Evolutionary conservation across 2,113 vertebrate genomes (phyloP).

Genomic region (Notothenia coriiceps): DNA sequence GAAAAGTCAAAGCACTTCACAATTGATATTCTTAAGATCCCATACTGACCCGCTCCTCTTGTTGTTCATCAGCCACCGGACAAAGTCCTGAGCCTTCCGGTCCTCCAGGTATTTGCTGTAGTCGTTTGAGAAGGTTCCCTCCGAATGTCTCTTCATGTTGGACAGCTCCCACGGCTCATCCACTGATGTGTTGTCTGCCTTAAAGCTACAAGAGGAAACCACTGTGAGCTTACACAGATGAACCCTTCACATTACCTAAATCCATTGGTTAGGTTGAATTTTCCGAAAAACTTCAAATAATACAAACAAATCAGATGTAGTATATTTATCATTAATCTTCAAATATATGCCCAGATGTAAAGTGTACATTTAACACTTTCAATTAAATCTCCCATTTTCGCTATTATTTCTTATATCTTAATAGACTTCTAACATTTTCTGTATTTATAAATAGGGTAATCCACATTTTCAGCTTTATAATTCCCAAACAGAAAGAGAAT

Average conservation of each 20-base stretch:
- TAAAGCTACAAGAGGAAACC: constrained; percentile 69
- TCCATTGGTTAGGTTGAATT: background rate
- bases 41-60: constrained; percentile 91
- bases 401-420: background rate
- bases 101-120: constrained; percentile 98
- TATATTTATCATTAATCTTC: too few relatives aligned
- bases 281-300: background rate
- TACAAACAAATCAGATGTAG: too few relatives aligned
- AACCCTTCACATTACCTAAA: background rate
- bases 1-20: background rate
- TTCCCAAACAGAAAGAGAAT: background rate
- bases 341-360: background rate
- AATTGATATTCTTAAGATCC: background rate
- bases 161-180: constrained; percentile 81
- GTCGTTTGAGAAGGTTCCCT: constrained; percentile 98
- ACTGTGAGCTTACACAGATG: background rate
- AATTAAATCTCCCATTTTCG: background rate
- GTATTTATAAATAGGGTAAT: too few relatives aligned
- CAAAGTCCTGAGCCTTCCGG: constrained; percentile 92
- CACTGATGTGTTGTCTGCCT: constrained; percentile 81
- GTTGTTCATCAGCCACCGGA: constrained; percentile 95
- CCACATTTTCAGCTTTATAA: background rate
- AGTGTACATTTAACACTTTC: background rate
- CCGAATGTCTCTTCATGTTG: constrained; percentile 93
- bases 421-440: background rate